Conservation (phyloP, 1,140 invertebrate species). For the Zeugodacus cucurbitae region DNA sequence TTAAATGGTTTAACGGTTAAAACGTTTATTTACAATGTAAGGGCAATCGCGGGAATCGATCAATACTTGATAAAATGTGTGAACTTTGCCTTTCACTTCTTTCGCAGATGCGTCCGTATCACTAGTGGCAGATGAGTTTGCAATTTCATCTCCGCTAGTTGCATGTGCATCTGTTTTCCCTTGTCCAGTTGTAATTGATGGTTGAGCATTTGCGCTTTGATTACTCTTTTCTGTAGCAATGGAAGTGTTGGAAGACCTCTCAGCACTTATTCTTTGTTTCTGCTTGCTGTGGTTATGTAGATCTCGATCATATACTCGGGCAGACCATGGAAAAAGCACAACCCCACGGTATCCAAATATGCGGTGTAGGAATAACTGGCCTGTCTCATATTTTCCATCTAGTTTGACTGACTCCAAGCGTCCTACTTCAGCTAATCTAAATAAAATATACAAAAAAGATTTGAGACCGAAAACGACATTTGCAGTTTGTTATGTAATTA, state of each 20-base stretch:
- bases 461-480: not conserved
- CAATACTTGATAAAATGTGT: conserved; percentile 96
- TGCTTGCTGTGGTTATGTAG: conserved; percentile 70
- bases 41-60: conserved; percentile 97
- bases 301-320: conserved; percentile 93
- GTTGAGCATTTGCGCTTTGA: not conserved
- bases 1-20: not conserved
- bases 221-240: conserved; percentile 6
- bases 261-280: conserved; percentile 48
- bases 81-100: conserved; percentile 89
- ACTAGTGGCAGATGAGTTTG: not conserved
- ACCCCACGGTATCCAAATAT: conserved; percentile 97
- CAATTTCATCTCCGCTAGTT: not conserved
- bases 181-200: not conserved
- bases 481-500: conserved; percentile 8
- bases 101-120: conserved; percentile 70
- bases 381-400: conserved; percentile 92
- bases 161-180: not conserved
- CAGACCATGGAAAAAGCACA: conserved; percentile 94
- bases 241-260: not conserved
- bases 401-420: conserved; percentile 82
- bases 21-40: conserved; percentile 82
- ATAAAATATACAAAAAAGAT: not conserved
- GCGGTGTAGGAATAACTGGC: conserved; percentile 93
- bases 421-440: conserved; percentile 72